phyloP scores from a whole-genome alignment of 2,113 vertebrate genomes.

The Craseonycteris thonglongyai region DNA sequence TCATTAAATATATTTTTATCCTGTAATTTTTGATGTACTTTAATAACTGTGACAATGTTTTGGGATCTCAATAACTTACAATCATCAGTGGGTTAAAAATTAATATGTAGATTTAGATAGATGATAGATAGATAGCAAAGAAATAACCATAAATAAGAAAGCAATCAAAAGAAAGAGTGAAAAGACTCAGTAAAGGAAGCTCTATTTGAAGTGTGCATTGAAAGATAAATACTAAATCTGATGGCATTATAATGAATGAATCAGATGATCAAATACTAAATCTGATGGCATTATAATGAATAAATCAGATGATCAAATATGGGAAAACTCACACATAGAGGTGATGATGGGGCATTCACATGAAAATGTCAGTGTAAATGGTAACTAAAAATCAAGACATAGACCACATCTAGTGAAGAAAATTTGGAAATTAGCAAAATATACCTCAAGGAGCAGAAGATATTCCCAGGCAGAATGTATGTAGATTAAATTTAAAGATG shows the following conservation, averaged over 20 bases:
- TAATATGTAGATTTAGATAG: no score
- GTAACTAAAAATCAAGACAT: neutral
- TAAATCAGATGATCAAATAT: neutral
- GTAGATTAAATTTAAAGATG: neutral
- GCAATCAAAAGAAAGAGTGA: neutral
- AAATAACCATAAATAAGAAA: neutral
- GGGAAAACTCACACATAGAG: neutral
- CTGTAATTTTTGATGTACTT: neutral
- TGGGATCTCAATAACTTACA: neutral
- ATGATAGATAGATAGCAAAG: neutral
- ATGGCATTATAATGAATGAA: neutral
- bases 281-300: neutral
- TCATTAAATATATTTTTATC: neutral
- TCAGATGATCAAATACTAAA: neutral
- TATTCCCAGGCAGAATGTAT: neutral
- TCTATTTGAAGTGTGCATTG: neutral
- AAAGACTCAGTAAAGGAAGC: neutral
- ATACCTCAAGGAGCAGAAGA: neutral
- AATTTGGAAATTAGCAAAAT: neutral
- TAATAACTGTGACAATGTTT: neutral
- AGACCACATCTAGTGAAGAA: neutral
- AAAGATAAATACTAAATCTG: constrained; percentile 11
- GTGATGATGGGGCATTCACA: neutral
- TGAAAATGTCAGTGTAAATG: neutral
- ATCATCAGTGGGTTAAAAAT: neutral